Evolutionary conservation across 1,140 invertebrate species (phyloP).

Genomic region (Drosophila miranda): DNA sequence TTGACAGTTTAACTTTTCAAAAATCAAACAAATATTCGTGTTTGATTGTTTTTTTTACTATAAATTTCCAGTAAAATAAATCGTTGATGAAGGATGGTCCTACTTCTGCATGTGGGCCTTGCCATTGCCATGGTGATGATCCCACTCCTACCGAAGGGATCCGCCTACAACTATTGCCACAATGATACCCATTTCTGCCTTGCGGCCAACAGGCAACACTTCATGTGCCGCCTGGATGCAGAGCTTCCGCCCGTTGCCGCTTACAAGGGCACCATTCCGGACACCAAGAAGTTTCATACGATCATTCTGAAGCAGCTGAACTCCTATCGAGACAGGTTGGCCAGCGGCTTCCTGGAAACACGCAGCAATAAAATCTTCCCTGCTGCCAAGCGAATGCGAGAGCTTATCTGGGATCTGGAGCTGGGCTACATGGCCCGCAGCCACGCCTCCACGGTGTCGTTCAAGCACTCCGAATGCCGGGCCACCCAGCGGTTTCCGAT

Average conservation of each 20-base stretch:
- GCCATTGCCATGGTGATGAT: background rate
- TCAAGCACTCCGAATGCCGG: constrained; percentile 45
- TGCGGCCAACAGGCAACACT: constrained; percentile 15
- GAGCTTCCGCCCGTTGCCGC: constrained; percentile 19
- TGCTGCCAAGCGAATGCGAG: constrained; percentile 56
- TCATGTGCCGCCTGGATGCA: constrained; percentile 32
- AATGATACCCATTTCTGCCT: constrained; percentile 35
- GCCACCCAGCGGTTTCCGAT: constrained; percentile 39
- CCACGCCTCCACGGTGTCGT: constrained; percentile 48
- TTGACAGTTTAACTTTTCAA: constrained; percentile 24
- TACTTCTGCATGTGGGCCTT: background rate
- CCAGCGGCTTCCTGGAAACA: constrained; percentile 24
- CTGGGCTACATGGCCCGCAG: constrained; percentile 49
- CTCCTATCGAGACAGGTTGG: constrained; percentile 32
- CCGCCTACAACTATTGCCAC: constrained; percentile 58
- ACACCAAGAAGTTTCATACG: background rate
- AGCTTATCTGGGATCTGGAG: constrained; percentile 62
- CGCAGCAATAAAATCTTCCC: constrained; percentile 9
- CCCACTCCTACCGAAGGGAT: background rate
- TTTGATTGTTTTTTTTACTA: background rate
- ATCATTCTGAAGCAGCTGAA: constrained; percentile 8
- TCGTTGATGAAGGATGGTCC: background rate
- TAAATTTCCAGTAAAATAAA: constrained; percentile 7
- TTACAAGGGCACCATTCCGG: constrained; percentile 30
- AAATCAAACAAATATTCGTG: background rate